Conservation (phyloP, 2,113 vertebrate genomes). For the Callocephalon fimbriatum region DNA sequence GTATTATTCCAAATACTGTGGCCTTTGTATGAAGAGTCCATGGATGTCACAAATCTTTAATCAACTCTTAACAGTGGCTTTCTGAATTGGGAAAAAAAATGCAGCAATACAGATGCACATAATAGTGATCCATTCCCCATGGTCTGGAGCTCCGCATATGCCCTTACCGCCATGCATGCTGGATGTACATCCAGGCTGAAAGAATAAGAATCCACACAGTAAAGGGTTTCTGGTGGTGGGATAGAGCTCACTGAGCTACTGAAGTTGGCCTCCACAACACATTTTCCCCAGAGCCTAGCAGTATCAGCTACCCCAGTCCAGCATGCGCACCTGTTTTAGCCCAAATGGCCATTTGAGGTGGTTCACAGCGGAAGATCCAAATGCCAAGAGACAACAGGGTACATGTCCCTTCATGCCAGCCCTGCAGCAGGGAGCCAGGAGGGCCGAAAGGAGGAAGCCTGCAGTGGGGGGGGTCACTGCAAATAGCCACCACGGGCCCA, state of each 20-base stretch:
- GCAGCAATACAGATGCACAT: not conserved
- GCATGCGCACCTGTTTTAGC: not conserved
- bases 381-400: not conserved
- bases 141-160: not conserved
- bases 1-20: too few species aligned
- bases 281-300: not conserved
- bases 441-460: not conserved
- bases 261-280: not conserved
- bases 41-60: not conserved
- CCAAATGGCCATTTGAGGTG: not conserved
- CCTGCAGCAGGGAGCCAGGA: not conserved
- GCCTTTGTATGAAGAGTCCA: too few species aligned
- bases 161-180: not conserved
- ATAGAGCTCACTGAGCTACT: not conserved
- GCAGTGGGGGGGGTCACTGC: not conserved
- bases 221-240: not conserved
- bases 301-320: not conserved
- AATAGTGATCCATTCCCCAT: not conserved
- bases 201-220: not conserved
- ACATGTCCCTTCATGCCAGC: fast-evolving
- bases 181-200: not conserved
- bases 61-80: not conserved
- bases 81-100: not conserved
- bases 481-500: fast-evolving
- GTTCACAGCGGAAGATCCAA: not conserved